A percentile compares a stretch with the other conserved stretches of the same genome.
Conservation (phyloP, 30 jellyfish, hydroid and myxozoan genomes). For the Rhopilema esculentum region DNA sequence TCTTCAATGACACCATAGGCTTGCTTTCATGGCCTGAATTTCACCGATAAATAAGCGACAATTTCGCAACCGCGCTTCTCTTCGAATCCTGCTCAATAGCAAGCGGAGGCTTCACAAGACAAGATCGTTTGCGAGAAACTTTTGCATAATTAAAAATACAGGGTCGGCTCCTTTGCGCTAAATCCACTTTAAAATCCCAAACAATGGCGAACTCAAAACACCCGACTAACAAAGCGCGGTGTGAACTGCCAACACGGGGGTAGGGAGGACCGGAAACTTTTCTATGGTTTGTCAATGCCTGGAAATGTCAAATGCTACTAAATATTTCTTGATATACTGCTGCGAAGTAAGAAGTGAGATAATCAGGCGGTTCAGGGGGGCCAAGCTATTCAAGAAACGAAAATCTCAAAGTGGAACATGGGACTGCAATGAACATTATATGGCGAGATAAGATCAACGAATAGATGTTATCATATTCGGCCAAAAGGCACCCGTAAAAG, state of each 20-base stretch:
- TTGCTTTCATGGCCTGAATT: not conserved
- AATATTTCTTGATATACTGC: not conserved
- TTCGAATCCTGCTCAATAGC: slow-evolving; percentile 34
- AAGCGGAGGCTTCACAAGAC: slow-evolving; percentile 62
- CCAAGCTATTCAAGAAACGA: not conserved
- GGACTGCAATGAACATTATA: not conserved
- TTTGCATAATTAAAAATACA: slow-evolving; percentile 74
- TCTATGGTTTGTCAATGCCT: slow-evolving; percentile 22
- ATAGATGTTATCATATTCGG: not conserved
- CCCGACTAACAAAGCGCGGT: slow-evolving; percentile 80
- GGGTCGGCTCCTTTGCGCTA: slow-evolving; percentile 85
- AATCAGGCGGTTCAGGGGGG: not conserved
- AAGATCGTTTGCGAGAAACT: slow-evolving; percentile 70
- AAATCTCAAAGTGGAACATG: not conserved
- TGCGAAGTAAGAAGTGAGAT: not conserved
- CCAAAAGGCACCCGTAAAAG: not conserved
- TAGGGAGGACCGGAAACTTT: slow-evolving; percentile 11
- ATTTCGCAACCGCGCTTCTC: slow-evolving; percentile 42
- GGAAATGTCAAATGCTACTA: slow-evolving; percentile 34
- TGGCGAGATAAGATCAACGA: not conserved
- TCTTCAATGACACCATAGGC: not conserved
- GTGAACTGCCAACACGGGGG: slow-evolving; percentile 75
- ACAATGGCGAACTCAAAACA: slow-evolving; percentile 78
- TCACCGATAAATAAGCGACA: not conserved
- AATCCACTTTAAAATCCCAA: slow-evolving; percentile 76